phyloP scores from a whole-genome alignment of 2,113 vertebrate genomes.

The Morone saxatilis region DNA sequence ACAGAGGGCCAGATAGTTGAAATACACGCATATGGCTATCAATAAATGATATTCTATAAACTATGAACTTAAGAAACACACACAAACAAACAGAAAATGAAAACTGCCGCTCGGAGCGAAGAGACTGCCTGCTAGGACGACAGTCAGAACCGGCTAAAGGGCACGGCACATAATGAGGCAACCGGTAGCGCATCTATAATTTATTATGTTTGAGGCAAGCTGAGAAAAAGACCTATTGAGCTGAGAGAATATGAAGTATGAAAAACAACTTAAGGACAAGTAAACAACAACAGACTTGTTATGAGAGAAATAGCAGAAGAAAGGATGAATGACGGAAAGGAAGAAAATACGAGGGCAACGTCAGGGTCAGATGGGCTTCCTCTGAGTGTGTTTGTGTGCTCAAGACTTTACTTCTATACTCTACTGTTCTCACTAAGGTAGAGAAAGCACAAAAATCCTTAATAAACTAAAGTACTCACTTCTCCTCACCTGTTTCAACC shows the following conservation, averaged over 20 bases:
- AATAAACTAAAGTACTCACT: background rate
- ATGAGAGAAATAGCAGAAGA: constrained; percentile 5
- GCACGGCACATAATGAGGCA: constrained; percentile 34
- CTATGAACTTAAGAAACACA: background rate
- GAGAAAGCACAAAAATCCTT: background rate
- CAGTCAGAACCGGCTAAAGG: constrained; percentile 9
- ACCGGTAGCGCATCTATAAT: constrained; percentile 38
- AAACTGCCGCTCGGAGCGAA: background rate
- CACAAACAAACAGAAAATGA: background rate
- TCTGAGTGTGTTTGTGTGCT: background rate
- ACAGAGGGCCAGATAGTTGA: background rate
- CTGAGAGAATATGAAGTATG: background rate
- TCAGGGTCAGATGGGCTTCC: background rate
- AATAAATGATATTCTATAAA: background rate
- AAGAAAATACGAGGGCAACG: background rate
- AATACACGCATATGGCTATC: background rate
- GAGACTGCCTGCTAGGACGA: constrained; percentile 7
- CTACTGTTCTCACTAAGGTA: background rate
- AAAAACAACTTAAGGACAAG: constrained; percentile 4
- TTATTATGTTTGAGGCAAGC: constrained; percentile 18
- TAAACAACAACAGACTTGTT: constrained; percentile 36
- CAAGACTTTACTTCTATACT: background rate
- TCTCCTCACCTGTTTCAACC: background rate
- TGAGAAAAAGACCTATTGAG: background rate
- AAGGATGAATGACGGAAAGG: background rate